A percentile compares a stretch with the other conserved stretches of the same genome.
Evolutionary conservation across 2,113 vertebrate species (phyloP).

Genomic region (Maccullochella peelii): DNA sequence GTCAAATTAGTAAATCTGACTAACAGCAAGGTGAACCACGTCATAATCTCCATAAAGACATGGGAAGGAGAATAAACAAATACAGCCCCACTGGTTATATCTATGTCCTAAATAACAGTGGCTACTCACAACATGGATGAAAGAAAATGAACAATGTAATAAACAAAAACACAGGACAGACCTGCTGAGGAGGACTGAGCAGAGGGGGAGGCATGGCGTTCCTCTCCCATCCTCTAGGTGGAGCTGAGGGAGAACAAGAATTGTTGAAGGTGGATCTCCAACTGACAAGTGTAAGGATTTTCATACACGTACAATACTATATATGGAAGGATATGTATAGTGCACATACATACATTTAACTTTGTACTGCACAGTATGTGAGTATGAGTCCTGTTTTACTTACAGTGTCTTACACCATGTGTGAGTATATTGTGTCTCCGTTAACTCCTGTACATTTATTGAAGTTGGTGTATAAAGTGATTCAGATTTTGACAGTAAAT

Average conservation of each 20-base stretch:
- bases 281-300: not conserved
- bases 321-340: not conserved
- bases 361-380: no score
- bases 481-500: not conserved
- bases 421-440: no score
- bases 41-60: not conserved
- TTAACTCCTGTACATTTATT: no score
- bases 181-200: slow-evolving; percentile 81
- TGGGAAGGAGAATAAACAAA: not conserved
- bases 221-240: slow-evolving; percentile 84
- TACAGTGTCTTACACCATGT: no score
- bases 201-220: slow-evolving; percentile 77
- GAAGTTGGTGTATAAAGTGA: no score
- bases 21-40: not conserved
- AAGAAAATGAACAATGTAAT: not conserved
- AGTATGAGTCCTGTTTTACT: no score
- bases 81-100: not conserved
- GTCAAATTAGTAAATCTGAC: no score
- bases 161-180: slow-evolving; percentile 41
- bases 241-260: slow-evolving; percentile 61
- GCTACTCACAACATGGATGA: not conserved
- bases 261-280: not conserved
- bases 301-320: not conserved
- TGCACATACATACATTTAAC: not conserved
- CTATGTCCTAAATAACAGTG: not conserved